phyloP scores from a whole-genome alignment of 2,888 invertebrate species.

The Ophion ventricosus region DNA sequence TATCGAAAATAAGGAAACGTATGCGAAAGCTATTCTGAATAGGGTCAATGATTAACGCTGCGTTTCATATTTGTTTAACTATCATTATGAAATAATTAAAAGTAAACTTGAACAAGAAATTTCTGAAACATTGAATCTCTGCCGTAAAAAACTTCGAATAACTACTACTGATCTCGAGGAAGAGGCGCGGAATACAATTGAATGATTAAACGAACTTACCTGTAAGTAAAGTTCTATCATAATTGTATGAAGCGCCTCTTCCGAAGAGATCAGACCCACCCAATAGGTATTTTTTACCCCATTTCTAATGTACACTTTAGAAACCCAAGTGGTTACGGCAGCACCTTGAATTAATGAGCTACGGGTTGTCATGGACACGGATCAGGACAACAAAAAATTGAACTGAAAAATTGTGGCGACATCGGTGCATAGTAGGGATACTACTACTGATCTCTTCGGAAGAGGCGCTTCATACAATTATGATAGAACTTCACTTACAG shows the following conservation, averaged over 20 bases:
- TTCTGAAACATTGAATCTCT: constrained; percentile 20
- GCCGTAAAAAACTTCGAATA: constrained; percentile 21
- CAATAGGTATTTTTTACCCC: not conserved
- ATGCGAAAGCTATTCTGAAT: constrained; percentile 33
- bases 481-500: too few species aligned
- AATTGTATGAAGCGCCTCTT: constrained; percentile 14
- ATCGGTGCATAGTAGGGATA: too few species aligned
- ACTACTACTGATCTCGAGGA: constrained; percentile 23
- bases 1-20: constrained; percentile 13
- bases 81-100: not conserved
- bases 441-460: too few species aligned
- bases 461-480: too few species aligned
- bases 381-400: constrained; percentile 8
- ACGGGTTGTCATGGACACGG: not conserved
- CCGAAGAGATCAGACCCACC: constrained; percentile 32
- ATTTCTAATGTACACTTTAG: not conserved
- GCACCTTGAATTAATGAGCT: constrained; percentile 20
- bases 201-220: constrained; percentile 17
- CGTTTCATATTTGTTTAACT: too few species aligned
- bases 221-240: constrained; percentile 19
- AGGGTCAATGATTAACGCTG: constrained; percentile 11
- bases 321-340: not conserved
- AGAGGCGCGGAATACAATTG: constrained; percentile 25
- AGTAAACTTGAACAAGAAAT: constrained; percentile 15
- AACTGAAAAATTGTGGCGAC: too few species aligned